Evolutionary conservation across 2,797 vertebrate species (phyloP).

Genomic region (Tolypeutes matacus): DNA sequence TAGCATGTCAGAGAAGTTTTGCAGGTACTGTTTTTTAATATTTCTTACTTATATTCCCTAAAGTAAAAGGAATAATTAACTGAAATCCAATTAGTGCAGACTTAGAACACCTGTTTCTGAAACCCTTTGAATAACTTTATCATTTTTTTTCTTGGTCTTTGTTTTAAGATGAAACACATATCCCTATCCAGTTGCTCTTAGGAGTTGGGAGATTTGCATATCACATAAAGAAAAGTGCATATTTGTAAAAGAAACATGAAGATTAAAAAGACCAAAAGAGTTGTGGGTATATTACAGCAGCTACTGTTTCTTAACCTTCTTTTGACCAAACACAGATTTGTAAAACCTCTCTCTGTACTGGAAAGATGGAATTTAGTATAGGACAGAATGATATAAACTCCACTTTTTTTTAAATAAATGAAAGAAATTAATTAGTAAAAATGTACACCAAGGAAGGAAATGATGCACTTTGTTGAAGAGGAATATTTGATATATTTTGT

Average conservation of each 20-base stretch:
- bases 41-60: conserved; percentile 87
- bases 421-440: conserved; percentile 37
- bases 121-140: conserved; percentile 89
- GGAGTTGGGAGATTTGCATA: conserved; percentile 87
- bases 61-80: conserved; percentile 90
- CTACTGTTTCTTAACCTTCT: conserved; percentile 82
- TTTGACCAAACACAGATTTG: conserved; percentile 72
- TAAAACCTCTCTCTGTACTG: conserved; percentile 42
- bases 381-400: not conserved
- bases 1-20: conserved; percentile 85
- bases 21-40: conserved; percentile 74
- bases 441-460: conserved; percentile 21
- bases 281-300: conserved; percentile 72
- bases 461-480: not conserved
- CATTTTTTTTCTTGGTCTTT: conserved; percentile 84
- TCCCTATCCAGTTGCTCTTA: conserved; percentile 85
- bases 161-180: conserved; percentile 90
- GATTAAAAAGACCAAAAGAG: conserved; percentile 86
- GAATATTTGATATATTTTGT: conserved; percentile 22
- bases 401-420: not conserved
- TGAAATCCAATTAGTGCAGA: conserved; percentile 90
- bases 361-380: not conserved
- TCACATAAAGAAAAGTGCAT: conserved; percentile 85
- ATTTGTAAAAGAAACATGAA: conserved; percentile 86
- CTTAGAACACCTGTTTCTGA: conserved; percentile 90